These are phyloP conservation scores for Melanotaenia parkinsoni DNA, from an alignment of 2,797 vertebrate genomes.

Conservation along the genomic window DNA sequence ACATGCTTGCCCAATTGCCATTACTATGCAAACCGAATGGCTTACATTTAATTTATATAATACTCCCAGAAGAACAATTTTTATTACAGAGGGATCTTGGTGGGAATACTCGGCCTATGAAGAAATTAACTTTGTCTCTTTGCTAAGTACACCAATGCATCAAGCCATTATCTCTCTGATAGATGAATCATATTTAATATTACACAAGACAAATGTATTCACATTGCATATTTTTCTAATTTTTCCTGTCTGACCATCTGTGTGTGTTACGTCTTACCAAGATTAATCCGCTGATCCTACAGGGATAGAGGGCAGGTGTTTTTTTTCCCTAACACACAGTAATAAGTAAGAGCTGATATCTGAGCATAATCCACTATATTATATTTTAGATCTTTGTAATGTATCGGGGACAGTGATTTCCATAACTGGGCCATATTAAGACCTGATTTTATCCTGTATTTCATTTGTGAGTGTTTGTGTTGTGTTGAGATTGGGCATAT, in stretches of 20 bases:
- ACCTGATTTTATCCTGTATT: slow-evolving; percentile 49
- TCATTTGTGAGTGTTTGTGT: slow-evolving; percentile 35
- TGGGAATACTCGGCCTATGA: slow-evolving; percentile 85
- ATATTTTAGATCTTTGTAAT: slow-evolving; percentile 86
- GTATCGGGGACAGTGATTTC: slow-evolving; percentile 81
- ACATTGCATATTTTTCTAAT: slow-evolving; percentile 94
- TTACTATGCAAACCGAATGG: slow-evolving; percentile 82
- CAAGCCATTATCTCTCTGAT: slow-evolving; percentile 87
- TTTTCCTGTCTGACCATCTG: slow-evolving; percentile 95
- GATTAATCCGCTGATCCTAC: slow-evolving; percentile 93
- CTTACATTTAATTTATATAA: slow-evolving; percentile 86
- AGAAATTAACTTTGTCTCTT: slow-evolving; percentile 89
- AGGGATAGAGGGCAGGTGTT: slow-evolving; percentile 89
- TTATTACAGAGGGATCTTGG: slow-evolving; percentile 80
- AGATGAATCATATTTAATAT: slow-evolving; percentile 91
- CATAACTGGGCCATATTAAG: slow-evolving; percentile 62
- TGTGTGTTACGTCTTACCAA: slow-evolving; percentile 89
- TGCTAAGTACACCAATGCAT: slow-evolving; percentile 88
- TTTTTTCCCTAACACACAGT: slow-evolving; percentile 81
- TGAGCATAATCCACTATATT: slow-evolving; percentile 87
- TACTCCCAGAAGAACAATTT: slow-evolving; percentile 83
- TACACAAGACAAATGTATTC: slow-evolving; percentile 90
- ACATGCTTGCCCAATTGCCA: slow-evolving; percentile 72
- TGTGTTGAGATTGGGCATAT: slow-evolving; percentile 53
- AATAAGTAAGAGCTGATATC: slow-evolving; percentile 88